Percentiles rank a stretch among this genome's conserved stretches.
Conservation (phyloP, 2,888 invertebrate genomes). For the Volucella bombylans region DNA sequence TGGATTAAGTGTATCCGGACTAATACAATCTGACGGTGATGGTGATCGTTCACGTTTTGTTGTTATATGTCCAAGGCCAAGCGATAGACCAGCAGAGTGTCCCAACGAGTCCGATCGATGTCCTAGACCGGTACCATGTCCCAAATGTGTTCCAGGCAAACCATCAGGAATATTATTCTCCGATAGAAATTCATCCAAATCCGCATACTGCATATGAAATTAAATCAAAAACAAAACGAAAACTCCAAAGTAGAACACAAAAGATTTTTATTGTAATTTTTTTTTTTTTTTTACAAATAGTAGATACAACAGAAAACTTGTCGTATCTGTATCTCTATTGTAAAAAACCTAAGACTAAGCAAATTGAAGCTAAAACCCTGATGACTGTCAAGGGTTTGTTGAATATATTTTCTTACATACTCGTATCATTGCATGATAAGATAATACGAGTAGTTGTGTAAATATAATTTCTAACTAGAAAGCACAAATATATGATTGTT, state of each 20-base stretch:
- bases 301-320: constrained; percentile 3
- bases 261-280: constrained; percentile 14
- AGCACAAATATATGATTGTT: no score
- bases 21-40: constrained; percentile 94
- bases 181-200: constrained; percentile 97
- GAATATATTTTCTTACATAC: neutral
- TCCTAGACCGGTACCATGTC: constrained; percentile 82
- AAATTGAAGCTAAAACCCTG: constrained; percentile 54
- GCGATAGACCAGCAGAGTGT: constrained; percentile 84
- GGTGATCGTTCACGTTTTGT: constrained; percentile 94
- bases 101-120: constrained; percentile 83
- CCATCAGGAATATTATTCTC: constrained; percentile 96
- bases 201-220: constrained; percentile 90
- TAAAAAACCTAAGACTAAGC: constrained; percentile 29
- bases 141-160: constrained; percentile 85
- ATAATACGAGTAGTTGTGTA: neutral
- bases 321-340: neutral
- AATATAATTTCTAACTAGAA: no score
- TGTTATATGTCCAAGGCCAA: constrained; percentile 86
- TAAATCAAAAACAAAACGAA: constrained; percentile 22
- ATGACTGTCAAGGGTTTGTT: constrained; percentile 45
- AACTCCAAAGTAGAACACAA: constrained; percentile 53
- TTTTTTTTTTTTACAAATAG: no score
- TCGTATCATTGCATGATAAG: constrained; percentile 31
- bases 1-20: constrained; percentile 94